Evolutionary conservation across 2,888 invertebrate species (phyloP), one percentile per base, ranked within the genome.

Genomic region (Tenthredo notha): DNA sequence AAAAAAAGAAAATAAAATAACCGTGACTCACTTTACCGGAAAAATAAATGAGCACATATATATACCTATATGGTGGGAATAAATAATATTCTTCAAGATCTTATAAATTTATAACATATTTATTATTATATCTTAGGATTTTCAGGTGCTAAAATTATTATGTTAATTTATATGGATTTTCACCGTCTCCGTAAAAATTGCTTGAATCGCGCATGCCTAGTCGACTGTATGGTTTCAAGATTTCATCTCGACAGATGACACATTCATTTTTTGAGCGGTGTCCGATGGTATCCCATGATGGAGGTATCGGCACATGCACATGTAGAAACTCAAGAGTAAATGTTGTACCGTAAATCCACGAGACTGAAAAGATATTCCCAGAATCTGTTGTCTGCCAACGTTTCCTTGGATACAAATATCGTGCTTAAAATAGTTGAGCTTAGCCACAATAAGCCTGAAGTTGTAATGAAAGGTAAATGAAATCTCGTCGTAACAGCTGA

Each of bases 1-100:
- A 50, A 25, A 82, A 82, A 80, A 61, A 78, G 21, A 78, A 47
- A 78, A 84, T 54, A 40, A 61, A 58, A 58, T 40, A 33, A 58
- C 78, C 77, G 18, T 9, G 77, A 40, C 29, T 25, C 15, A 50
- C 1, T 50, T 18, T 50, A 33, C 25, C 18, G 25, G n/a, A 12
- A 47, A 47, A 70, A n/a, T 70, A 70, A 33, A 77, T 29, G 25
- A 61, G 61, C 21, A 25, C n/a, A n/a, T 54, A n/a, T 6, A 7
- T 2, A 54, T 21, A n/a, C n/a, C 54, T 2, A 54, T 21, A 9
- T 7, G 21, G 21, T 65, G 10, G 65, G 18, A 67, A 67, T 67
- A 33, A 67, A 33, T 33, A 67, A 33, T 29, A 5, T 33, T 61
- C 21, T 70, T 33, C 33, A 37, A 12, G 40, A 43, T n/a, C 40